Evolutionary conservation across 2,888 invertebrate genomes (phyloP).

Genomic region (Oligia latruncula): DNA sequence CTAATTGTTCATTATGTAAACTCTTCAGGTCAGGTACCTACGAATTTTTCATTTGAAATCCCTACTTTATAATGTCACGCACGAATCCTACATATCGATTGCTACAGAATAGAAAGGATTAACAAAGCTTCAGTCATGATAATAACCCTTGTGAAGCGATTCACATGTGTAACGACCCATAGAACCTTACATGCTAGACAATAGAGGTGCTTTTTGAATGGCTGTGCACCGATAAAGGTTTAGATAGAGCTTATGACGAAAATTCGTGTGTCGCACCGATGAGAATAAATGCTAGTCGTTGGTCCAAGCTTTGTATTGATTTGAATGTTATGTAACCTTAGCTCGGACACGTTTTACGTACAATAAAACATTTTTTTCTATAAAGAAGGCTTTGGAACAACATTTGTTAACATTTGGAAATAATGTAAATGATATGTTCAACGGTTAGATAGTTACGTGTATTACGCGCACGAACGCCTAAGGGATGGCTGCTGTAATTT

Average conservation of each 20-base stretch:
- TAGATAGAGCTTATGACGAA: conserved; percentile 75
- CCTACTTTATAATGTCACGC: conserved; percentile 49
- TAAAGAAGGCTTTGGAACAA: conserved; percentile 24
- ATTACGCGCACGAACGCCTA: background rate
- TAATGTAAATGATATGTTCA: conserved; percentile 16
- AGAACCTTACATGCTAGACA: conserved; percentile 24
- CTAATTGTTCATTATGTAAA: conserved; percentile 12
- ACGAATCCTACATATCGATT: conserved; percentile 68
- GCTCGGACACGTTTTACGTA: conserved; percentile 33
- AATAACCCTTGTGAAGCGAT: conserved; percentile 69
- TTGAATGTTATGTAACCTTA: conserved; percentile 66
- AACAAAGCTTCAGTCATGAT: conserved; percentile 74
- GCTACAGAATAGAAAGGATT: conserved; percentile 72
- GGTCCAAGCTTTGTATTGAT: conserved; percentile 69
- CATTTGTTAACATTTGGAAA: conserved; percentile 26
- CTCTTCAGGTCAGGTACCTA: conserved; percentile 16
- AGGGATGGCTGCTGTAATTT: background rate
- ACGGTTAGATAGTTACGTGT: conserved; percentile 3
- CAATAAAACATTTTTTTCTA: conserved; percentile 24
- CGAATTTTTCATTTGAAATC: conserved; percentile 48
- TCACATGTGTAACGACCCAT: conserved; percentile 45
- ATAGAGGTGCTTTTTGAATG: conserved; percentile 58
- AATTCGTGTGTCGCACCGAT: conserved; percentile 74
- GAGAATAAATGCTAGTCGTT: conserved; percentile 72
- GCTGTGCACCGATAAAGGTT: conserved; percentile 61